Percentiles rank a stretch among this genome's conserved stretches.
Evolutionary conservation across 2,888 invertebrate genomes (phyloP).

Genomic region (Abrostola triplasia): DNA sequence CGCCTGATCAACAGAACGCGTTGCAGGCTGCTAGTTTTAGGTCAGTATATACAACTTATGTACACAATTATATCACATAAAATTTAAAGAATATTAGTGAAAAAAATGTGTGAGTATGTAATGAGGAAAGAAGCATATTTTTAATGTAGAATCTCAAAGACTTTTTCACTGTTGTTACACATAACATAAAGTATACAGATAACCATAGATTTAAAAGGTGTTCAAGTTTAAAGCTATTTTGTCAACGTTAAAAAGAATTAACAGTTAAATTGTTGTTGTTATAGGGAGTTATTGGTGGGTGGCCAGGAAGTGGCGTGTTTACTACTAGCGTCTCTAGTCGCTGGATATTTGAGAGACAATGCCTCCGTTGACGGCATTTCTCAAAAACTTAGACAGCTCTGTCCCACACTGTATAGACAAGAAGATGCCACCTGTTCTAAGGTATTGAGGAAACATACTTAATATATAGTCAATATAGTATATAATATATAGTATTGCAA

Average conservation of each 20-base stretch:
- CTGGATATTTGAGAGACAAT: slow-evolving; percentile 97
- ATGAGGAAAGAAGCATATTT: too few species aligned
- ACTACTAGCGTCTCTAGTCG: slow-evolving; percentile 95
- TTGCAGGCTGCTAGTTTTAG: slow-evolving; percentile 90
- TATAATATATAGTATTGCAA: too few species aligned
- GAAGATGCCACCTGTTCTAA: slow-evolving; percentile 99
- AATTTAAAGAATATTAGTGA: background rate
- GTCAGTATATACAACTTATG: slow-evolving; percentile 57
- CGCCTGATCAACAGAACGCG: slow-evolving; percentile 90
- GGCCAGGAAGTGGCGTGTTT: slow-evolving; percentile 91
- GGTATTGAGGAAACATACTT: slow-evolving; percentile 81
- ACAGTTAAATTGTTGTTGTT: slow-evolving; percentile 15
- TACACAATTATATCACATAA: background rate
- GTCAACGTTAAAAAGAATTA: too few species aligned
- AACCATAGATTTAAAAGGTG: too few species aligned
- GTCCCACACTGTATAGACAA: slow-evolving; percentile 97
- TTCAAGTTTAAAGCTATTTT: too few species aligned
- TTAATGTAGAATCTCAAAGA: too few species aligned
- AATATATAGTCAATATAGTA: background rate
- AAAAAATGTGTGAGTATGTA: too few species aligned
- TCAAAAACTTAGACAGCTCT: slow-evolving; percentile 94
- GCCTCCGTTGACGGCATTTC: slow-evolving; percentile 98
- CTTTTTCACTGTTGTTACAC: too few species aligned
- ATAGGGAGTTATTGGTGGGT: slow-evolving; percentile 92
- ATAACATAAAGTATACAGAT: too few species aligned